A percentile compares a stretch with the other conserved stretches of the same genome.
Evolutionary conservation across 2,888 invertebrate genomes (phyloP).

Genomic region (Acleris holmiana): DNA sequence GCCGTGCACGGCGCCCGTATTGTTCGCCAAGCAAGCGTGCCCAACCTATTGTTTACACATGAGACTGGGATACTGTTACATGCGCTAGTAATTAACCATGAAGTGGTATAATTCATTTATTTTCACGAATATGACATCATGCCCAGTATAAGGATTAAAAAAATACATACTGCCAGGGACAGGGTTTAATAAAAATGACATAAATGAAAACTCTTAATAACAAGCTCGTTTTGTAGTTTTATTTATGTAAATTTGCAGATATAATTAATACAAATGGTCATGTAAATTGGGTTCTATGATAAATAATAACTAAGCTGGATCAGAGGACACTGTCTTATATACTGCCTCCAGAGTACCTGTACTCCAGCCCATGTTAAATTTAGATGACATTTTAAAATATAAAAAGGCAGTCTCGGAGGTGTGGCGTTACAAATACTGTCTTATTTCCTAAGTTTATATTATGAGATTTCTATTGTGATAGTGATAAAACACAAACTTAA

Average conservation of each 20-base stretch:
- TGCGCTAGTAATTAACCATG: background rate
- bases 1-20: slow-evolving; percentile 29
- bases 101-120: no score
- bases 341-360: slow-evolving; percentile 60
- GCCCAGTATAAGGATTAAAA: no score
- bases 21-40: slow-evolving; percentile 15
- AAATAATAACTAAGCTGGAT: slow-evolving; percentile 76
- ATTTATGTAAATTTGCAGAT: slow-evolving; percentile 85
- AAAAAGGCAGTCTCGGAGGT: slow-evolving; percentile 85
- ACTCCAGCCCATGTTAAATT: slow-evolving; percentile 74
- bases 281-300: slow-evolving; percentile 82
- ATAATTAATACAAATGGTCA: slow-evolving; percentile 85
- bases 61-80: background rate
- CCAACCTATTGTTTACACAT: background rate
- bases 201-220: slow-evolving; percentile 59
- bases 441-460: slow-evolving; percentile 79
- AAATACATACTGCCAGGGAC: no score
- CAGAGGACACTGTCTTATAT: slow-evolving; percentile 64
- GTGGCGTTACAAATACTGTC: slow-evolving; percentile 83
- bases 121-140: no score
- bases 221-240: slow-evolving; percentile 83
- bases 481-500: slow-evolving; percentile 82
- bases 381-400: slow-evolving; percentile 76
- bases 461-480: slow-evolving; percentile 83
- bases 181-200: background rate